These are phyloP conservation scores for Sphyrna mokarran DNA, from an alignment of 2,113 vertebrate genomes.

Conservation along the genomic window DNA sequence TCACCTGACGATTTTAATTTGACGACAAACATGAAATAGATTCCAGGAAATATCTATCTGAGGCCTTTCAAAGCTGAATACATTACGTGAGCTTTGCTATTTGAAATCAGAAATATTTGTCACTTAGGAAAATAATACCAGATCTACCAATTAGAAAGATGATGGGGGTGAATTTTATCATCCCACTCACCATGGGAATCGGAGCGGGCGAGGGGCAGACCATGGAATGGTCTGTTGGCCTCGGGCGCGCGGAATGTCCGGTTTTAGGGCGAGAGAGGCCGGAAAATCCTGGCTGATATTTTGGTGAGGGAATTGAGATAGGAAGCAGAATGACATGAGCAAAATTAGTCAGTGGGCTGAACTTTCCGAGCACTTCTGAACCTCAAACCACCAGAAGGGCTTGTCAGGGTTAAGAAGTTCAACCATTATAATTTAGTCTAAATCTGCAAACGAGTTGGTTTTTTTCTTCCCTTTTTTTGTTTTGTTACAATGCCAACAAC, in stretches of 20 bases:
- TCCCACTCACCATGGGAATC: no score
- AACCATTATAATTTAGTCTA: neutral
- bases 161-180: no score
- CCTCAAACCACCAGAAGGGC: neutral
- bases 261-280: no score
- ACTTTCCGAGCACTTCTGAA: neutral
- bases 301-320: neutral
- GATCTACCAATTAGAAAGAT: neutral
- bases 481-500: constrained; percentile 1
- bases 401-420: constrained; percentile 22
- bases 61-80: neutral
- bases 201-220: no score
- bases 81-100: neutral
- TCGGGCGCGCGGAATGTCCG: no score
- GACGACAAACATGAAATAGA: neutral
- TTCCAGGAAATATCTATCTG: neutral
- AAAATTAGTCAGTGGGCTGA: neutral
- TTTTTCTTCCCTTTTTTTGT: neutral
- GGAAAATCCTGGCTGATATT: neutral
- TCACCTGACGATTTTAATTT: neutral
- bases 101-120: neutral
- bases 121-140: neutral
- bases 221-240: no score
- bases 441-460: neutral
- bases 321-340: neutral